Base-by-base conservation (phyloP, 1,140 invertebrate genomes). In the Mesaphorura yosii region DNA sequence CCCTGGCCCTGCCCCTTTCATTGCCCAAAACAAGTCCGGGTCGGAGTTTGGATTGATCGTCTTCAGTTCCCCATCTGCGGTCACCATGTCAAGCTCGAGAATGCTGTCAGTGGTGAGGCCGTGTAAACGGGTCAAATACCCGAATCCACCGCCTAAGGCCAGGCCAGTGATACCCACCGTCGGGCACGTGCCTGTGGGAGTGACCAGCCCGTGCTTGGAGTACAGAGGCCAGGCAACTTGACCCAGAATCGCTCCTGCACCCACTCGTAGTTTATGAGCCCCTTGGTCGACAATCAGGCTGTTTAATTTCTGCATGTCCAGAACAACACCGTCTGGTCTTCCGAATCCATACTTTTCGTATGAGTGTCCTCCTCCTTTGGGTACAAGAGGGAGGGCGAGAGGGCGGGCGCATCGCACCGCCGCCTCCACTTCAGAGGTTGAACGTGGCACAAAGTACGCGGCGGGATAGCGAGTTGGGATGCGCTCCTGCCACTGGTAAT, bases 291-390 rank as follows among this genome's bases (percentile, higher is more conserved):
- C 25, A 7, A 17, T 19, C 22, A 47, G 15, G 12, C 12, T 14
- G 45, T 47, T 23, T 27, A 47, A 14, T 12, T n/a, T 7, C 10
- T 47, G 12, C n/a, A 47, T 17, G 45, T 47, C 45, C 14, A 47
- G 12, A 26, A 47, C 29, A 5, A 47, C 12, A 7, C 22, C 23
- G 6, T 6, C 27, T 17, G n/a, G 23, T n/a, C 29, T 27, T 12
- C 45, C 45, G 19, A 47, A 47, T 6, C 22, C 23, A 19, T 47
- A 47, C 19, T 23, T 28, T 12, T 14, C 15, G 25, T 47, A 47
- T 31, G 45, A 47, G 23, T 47, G 45, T 12, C 45, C 45, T 7
- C 45, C 45, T 14, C 45, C 23, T 47, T 47, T 47, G 12, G 15
- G 22, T 31, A 47, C 22, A 12, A 47, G 6, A 12, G 12, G 20